Evolutionary conservation across 2,797 vertebrate genomes (phyloP), one percentile per base, ranked within the genome.

Genomic region (Hydrocynus forskahlii): DNA sequence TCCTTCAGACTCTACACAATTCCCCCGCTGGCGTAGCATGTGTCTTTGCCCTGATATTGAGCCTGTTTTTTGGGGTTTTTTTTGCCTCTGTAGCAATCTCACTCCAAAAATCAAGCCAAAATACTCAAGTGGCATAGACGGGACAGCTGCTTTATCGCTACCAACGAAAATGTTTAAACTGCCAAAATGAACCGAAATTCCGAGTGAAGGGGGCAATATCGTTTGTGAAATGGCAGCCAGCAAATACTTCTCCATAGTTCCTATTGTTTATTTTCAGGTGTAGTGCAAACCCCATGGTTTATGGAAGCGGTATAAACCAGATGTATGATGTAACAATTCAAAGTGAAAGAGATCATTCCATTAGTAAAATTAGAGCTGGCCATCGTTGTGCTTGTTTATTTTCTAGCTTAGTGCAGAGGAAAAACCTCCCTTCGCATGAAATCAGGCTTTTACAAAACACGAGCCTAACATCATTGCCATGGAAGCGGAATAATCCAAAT

Each of bases 221-320:
- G 29, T 54, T 63, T 69, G n/a, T 69, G 43, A 63, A 38, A 50
- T 45, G 29, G 38, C 50, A 59, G 8, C 60, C 63, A 66, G 38
- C 45, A 38, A 72, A 72, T 35, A 72, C 8, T 38, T 73, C 16
- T 50, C 14, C 13, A 13, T 17, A 4, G 52, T 75, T 75, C 64
- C 81, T 74, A 21, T 72, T 75, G 78, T 79, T 63, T 83, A 66
- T 81, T 74, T 84, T 62, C 40, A 60, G 60, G n/a, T 60, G 14
- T 71, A 13, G 4, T 13, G 48, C 72, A 59, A 67, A 21, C 50
- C 6, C 16, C 59, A n/a, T 76, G 80, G 80, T 83, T 82, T 87
- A 91, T 92, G 90, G 90, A 81, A 90, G 86, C 83, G 10, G 79
- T 89, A 89, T 88, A 88, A 86, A 91, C 91, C 89, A 88, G 87